Base-by-base conservation (phyloP, 2,113 vertebrate species). In the Axis porcinus region DNA sequence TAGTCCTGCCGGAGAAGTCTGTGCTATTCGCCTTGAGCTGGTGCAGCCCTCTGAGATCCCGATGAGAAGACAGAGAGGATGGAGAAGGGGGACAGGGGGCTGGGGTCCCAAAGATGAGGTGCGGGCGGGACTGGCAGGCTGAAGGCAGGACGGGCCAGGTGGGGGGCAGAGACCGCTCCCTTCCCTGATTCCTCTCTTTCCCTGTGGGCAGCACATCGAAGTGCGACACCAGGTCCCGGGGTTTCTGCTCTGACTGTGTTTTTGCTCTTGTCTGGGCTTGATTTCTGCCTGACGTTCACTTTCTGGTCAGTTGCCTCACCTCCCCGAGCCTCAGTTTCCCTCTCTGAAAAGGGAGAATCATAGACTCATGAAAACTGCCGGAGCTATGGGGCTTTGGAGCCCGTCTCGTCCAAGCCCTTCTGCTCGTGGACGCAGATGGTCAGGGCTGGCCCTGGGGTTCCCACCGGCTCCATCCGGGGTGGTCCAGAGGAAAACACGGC, bases 381-480 rank as follows among this genome's bases (percentile, higher is more conserved):
- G 19, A 43, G 17, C 43, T 14, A 12, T 6, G 19, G 60, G 47
- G 16, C 15, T 52, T n/a, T 23, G 23, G 70, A 47, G 3, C 50
- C 17, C 30, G 3, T 21, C 36, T 78, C 67, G 0, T 13, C 23
- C 7, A 19, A 50, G 79, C 14, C 21, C 70, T 47, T 86, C 30
- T 8, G 10, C 15, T 25, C 2, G 1, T 23, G n/a, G 74, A 4
- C 1, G 0, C 17, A 28, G 12, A 47, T 3, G 6, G 33, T 30
- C 7, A 36, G 47, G 0, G n/a, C 6, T 12, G 17, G 50, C 13
- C 15, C 17, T 2, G 30, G 62, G 95, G 16, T n/a, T 87, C 70
- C 11, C 27, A 33, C 47, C 0, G 2, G 57, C 57, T 62, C n/a
- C 33, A 28, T 64, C 30, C 21, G 1, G 33, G 14, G 84, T 7